Evolutionary conservation across 2,888 invertebrate genomes (phyloP), one percentile per base, ranked within the genome.

Genomic region (Aricia artaxerxes): DNA sequence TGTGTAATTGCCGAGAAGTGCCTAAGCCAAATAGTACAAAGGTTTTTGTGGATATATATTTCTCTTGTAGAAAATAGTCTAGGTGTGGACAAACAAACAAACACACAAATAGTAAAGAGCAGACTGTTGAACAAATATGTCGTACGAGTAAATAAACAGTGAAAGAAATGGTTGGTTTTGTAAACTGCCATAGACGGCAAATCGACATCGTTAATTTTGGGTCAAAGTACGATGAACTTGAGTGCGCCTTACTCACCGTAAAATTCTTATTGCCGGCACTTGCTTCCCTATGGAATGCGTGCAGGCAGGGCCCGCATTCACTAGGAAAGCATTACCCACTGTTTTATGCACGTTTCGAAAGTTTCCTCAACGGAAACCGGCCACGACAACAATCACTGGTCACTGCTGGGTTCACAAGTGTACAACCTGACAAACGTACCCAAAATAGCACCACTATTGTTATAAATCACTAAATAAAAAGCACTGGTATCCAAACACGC

Each of bases 351-450:
- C 92, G 91, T 92, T 94, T 92, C 90, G 93, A 93, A 94, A 93
- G 92, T 93, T 92, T 92, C 92, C 93, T 90, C 87, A 87, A 89
- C 89, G 91, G 91, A 93, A 94, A 93, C 93, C 92, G 90, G 94
- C 92, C 91, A 91, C 92, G 92, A 92, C 93, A 93, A 94, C 94
- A 94, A 93, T 94, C 93, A 94, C 94, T 93, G 92, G 90, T 91
- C 89, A 93, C 90, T 91, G 87, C 87, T 88, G 87, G 86, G 88
- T 91, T 88, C 87, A 87, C 88, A 87, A 87, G 87, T 85, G 88
- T 86, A 85, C 84, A 85, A 89, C 86, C 87, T 88, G 88, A 88
- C 90, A 90, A 90, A 88, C 86, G 89, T 88, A 89, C 89, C 86
- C 57, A 76, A 86, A 91, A 90, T 89, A 89, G 87, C 89, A 92